Base-by-base conservation (phyloP, 2,113 vertebrate species). In the Syngnathus floridae region DNA sequence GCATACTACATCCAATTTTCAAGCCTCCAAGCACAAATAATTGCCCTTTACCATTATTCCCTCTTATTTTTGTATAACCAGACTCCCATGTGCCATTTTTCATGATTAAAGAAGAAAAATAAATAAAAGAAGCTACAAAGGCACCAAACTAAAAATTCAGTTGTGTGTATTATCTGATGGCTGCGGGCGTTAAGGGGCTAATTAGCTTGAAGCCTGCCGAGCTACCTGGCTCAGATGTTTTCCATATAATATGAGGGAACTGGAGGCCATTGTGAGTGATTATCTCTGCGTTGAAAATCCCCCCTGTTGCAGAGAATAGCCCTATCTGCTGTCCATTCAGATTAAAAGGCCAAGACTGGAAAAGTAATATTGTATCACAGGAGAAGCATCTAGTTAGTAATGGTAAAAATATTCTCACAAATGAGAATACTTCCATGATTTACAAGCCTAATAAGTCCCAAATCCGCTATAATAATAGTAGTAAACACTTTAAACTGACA, bases 221-320 rank as follows among this genome's bases (percentile, higher is more conserved):
- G 72, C 66, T 73, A 86, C 81, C 78, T 89, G 88, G 82, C 86
- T 14, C 49, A 81, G 78, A 73, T 86, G 70, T 74, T 89, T 87
- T 86, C 80, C 85, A 88, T 86, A 85, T 84, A 88, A 80, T 89
- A 75, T 75, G 16, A 62, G 22, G 74, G 82, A 82, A 77, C 82
- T 83, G 79, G 75, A 78, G 72, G 69, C 75, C 75, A 80, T 75
- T 79, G 81, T 76, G 65, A 70, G 57, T 67, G 78, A 75, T 80
- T 82, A 83, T 77, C 78, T 76, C 61, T 14, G 63, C 37, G 46
- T 61, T 43, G 58, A 68, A 64, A 77, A 79, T 68, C 26, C 63
- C 76, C 57, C 64, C 62, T 19, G 43, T 72, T 58, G 57, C 38
- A 54, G 69, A 52, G 64, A 84, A 43, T 43, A 16, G 31, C 26